phyloP scores from a whole-genome alignment of 2,888 invertebrate genomes.

The Cyclophora punctaria region DNA sequence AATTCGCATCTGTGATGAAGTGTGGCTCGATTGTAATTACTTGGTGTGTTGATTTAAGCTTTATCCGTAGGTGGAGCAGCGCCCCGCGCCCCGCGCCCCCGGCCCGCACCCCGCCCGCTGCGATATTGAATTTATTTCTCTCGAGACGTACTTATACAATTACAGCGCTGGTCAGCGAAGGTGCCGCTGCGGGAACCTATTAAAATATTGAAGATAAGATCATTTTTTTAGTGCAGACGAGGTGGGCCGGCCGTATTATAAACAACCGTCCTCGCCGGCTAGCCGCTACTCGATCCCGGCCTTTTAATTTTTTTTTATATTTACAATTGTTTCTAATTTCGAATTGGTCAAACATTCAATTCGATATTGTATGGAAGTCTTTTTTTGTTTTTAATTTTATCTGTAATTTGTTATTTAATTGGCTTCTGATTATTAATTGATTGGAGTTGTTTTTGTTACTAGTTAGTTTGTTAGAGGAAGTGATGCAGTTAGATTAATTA shows the following conservation, averaged over 20 bases:
- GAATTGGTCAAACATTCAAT: conserved; percentile 66
- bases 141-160: conserved; percentile 58
- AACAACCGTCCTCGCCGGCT: conserved; percentile 56
- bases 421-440: conserved; percentile 56
- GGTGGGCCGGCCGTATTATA: conserved; percentile 62
- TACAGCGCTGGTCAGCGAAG: conserved; percentile 56
- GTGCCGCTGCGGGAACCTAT: conserved; percentile 71
- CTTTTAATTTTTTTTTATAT: conserved; percentile 60
- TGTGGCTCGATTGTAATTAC: conserved; percentile 68
- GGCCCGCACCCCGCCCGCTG: conserved; percentile 32
- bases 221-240: conserved; percentile 64
- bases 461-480: conserved; percentile 21
- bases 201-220: conserved; percentile 72
- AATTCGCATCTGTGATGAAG: conserved; percentile 68
- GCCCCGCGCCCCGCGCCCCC: conserved; percentile 23
- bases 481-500: background rate
- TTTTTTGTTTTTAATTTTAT: conserved; percentile 49
- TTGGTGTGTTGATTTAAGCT: conserved; percentile 72
- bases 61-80: conserved; percentile 51
- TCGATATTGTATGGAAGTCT: conserved; percentile 65
- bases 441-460: conserved; percentile 29
- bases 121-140: conserved; percentile 64
- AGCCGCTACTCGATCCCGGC: conserved; percentile 51
- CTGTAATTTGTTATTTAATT: conserved; percentile 66
- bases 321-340: conserved; percentile 71